Base-by-base conservation (phyloP, 2,888 invertebrate species). In the Onthophagus sagittarius region DNA sequence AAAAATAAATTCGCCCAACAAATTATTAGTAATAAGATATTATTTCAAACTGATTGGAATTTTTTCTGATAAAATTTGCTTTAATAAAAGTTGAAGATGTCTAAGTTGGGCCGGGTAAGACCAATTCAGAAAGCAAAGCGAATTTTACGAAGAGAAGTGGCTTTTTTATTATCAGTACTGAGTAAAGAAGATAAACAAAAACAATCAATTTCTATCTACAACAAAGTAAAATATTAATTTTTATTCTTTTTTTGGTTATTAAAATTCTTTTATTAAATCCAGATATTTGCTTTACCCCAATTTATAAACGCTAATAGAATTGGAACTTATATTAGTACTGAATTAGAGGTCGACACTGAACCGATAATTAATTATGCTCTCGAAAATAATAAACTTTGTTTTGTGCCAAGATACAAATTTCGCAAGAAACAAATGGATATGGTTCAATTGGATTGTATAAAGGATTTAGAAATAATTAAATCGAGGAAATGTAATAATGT, bases 401-500 rank as follows among this genome's bases (percentile, higher is more conserved):
- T 93, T 85, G 92, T 98, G 62, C 98, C 98, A 75, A 87, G 63
- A 70, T 77, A 39, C 75, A 87, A 87, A 76, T 90, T 88, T 78
- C 88, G 88, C 65, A 90, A 90, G 0, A 88, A 88, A 0, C 82
- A 83, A 0, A 98, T 99, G 98, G 92, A 91, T 82, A 97, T 99
- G 97, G 90, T 98, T 2, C 89, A 89, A 77, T 81, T 96, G 63
- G 84, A 89, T n/a, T 93, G 94, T 7, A 88, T 93, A 85, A 87
- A 91, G 2, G 94, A 93, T 80, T 95, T 93, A 86, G 88, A 92
- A 71, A 87, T 81, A 6, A 86, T 96, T 13, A 67, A 73, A 93
- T 94, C 0, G 92, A 71, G 97, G 96, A 0, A 93, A 92, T 80
- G 97, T 97, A 92, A 94, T 96, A 71, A 98, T 98, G 93, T 79